Evolutionary conservation across 2,113 vertebrate species (phyloP), one percentile per base, ranked within the genome.

Genomic region (Bubo scandiacus): DNA sequence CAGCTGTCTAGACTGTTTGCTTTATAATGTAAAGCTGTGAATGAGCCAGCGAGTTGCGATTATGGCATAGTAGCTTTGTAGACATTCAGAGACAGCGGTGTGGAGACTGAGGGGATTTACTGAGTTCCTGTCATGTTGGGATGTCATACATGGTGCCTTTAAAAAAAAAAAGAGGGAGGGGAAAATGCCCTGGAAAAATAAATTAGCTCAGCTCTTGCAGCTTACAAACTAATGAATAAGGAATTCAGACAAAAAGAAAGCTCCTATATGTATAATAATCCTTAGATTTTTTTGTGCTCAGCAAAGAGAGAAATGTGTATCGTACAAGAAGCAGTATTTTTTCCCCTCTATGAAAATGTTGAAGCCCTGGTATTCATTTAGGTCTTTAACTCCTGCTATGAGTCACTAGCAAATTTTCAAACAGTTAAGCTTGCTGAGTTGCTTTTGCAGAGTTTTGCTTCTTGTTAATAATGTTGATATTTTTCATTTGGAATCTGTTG

Each of bases 1-100:
- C 98, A 97, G 97, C 97, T 97, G 97, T 98, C 97, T 98, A 98
- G 98, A 98, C 98, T 98, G 98, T 98, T 98, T 98, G 98, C 96
- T 98, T 98, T 98, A 97, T 97, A 97, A 96, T 97, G 97, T 95
- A 97, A 98, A 98, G 97, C 97, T 95, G 92, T 92, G 95, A 97
- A 95, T 97, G 98, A 98, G 96, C 97, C 93, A 97, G 95, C 26
- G 90, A 90, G 95, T 96, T 97, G 94, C 80, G 30, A 92, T 98
- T 96, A 78, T 95, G 96, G 94, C 95, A 92, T 83, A 86, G 96
- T 8, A 97, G 98, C 97, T 98, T 98, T 98, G 89, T 63, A 98
- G 97, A 97, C 96, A 98, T 98, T 98, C 97, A 98, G 95, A 98
- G 97, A 97, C 94, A 97, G 94, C 88, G 20, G 92, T 73, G 49